These are phyloP conservation scores for Drosophila meridionalis DNA, from an alignment of 2,888 invertebrate genomes.

Conservation along the genomic window DNA sequence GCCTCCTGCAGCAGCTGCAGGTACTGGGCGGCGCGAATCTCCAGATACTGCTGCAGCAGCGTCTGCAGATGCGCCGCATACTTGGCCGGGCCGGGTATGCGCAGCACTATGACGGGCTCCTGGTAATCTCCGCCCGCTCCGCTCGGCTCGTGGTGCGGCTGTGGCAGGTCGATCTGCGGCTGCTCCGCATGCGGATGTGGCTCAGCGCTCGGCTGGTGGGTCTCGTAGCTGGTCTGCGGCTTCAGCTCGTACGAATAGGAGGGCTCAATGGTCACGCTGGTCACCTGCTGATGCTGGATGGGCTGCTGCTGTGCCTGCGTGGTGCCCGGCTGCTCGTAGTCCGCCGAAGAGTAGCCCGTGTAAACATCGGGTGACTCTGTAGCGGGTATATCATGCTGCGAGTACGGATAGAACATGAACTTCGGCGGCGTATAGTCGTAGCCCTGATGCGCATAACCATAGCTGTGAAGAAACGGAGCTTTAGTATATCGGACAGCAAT, in stretches of 20 bases:
- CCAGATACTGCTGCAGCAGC: conserved; percentile 84
- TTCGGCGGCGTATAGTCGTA: conserved; percentile 85
- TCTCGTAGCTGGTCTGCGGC: conserved; percentile 72
- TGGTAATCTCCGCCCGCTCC: conserved; percentile 59
- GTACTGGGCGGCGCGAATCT: conserved; percentile 84
- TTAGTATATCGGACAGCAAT: not conserved
- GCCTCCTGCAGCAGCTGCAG: conserved; percentile 82
- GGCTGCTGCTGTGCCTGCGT: conserved; percentile 29
- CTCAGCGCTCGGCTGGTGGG: conserved; percentile 36
- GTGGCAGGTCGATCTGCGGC: conserved; percentile 70
- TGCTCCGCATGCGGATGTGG: conserved; percentile 55
- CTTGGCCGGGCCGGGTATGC: conserved; percentile 84
- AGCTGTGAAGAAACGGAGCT: conserved; percentile 66
- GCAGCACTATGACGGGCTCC: conserved; percentile 84
- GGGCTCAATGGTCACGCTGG: conserved; percentile 87
- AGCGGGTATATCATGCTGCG: conserved; percentile 87
- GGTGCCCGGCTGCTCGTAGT: conserved; percentile 57
- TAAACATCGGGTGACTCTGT: conserved; percentile 72
- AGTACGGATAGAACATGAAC: conserved; percentile 90
- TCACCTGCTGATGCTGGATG: conserved; percentile 63
- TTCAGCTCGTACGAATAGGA: conserved; percentile 86
- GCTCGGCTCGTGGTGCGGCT: conserved; percentile 38
- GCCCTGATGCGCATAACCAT: conserved; percentile 82
- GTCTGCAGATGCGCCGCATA: conserved; percentile 84
- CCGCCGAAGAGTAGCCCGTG: conserved; percentile 54